A percentile compares a stretch with the other conserved stretches of the same genome.
These are phyloP conservation scores for Pangasius djambal DNA, from an alignment of 2,797 vertebrate genomes.

Conservation along the genomic window DNA sequence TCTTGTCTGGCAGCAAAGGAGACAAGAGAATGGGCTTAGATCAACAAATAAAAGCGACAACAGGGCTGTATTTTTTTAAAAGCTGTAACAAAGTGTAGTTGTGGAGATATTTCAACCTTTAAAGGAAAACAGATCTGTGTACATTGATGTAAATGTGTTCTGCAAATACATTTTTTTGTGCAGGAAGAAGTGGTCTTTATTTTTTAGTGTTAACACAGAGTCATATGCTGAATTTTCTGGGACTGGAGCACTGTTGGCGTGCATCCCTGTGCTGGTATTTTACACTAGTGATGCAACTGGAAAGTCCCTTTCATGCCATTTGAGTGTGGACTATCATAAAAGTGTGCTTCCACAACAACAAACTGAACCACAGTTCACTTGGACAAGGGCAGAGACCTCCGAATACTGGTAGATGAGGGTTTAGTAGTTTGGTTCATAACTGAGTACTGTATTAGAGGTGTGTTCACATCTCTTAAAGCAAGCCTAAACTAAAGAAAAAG, in stretches of 20 bases:
- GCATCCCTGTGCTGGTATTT: background rate
- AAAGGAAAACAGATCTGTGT: background rate
- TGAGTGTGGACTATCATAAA: background rate
- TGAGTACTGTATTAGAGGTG: no score
- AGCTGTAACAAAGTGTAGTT: background rate
- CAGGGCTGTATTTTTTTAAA: background rate
- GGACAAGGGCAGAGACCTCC: background rate
- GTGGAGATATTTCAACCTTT: background rate
- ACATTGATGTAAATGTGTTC: background rate
- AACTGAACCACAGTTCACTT: background rate
- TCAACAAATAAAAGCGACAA: conserved; percentile 17
- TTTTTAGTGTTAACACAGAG: background rate
- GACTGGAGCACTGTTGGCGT: background rate
- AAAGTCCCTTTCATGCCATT: background rate
- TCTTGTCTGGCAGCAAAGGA: conserved; percentile 68
- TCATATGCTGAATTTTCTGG: background rate
- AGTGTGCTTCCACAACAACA: background rate
- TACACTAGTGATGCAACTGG: background rate
- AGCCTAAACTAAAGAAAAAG: background rate
- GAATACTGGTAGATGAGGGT: background rate
- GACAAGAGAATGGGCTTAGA: background rate
- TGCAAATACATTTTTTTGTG: background rate
- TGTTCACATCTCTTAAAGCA: background rate
- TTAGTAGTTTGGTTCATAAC: background rate
- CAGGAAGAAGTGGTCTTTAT: background rate